Conservation (phyloP, 2,797 vertebrate species). For the Streptopelia turtur region DNA sequence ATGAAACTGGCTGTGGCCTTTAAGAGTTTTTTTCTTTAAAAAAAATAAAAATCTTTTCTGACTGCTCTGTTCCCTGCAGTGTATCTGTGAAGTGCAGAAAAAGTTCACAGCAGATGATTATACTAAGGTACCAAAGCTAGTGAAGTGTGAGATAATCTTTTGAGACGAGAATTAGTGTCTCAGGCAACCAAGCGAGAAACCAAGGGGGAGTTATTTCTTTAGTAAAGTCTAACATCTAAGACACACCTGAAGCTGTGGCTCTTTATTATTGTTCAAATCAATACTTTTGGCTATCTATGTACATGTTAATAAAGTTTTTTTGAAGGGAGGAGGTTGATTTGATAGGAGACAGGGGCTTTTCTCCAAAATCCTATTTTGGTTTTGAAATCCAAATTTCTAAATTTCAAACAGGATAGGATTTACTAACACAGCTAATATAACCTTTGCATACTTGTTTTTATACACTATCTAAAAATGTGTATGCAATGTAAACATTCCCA, state of each 20-base stretch:
- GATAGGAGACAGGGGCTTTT: background rate
- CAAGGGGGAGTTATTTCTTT: conserved; percentile 69
- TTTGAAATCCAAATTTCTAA: conserved; percentile 5
- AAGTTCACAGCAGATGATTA: conserved; percentile 77
- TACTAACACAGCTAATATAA: background rate
- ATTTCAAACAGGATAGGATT: background rate
- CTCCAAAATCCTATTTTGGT: background rate
- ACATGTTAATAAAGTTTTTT: conserved; percentile 11
- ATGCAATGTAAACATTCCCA: background rate
- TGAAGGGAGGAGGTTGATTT: background rate
- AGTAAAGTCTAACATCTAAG: conserved; percentile 65
- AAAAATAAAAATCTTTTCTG: conserved; percentile 16
- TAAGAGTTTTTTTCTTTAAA: conserved; percentile 33
- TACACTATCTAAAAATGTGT: background rate
- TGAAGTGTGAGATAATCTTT: conserved; percentile 78
- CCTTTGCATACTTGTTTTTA: background rate
- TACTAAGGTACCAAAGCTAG: conserved; percentile 62
- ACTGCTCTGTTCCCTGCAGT: conserved; percentile 63
- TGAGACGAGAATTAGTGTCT: conserved; percentile 76
- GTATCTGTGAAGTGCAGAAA: conserved; percentile 70
- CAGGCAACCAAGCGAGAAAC: conserved; percentile 66
- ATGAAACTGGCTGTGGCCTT: conserved; percentile 47
- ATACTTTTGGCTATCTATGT: conserved; percentile 53
- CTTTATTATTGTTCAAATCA: conserved; percentile 52
- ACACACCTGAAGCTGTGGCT: conserved; percentile 49